phyloP scores from a whole-genome alignment of 1,140 invertebrate species.

The Platyscapa corneri region DNA sequence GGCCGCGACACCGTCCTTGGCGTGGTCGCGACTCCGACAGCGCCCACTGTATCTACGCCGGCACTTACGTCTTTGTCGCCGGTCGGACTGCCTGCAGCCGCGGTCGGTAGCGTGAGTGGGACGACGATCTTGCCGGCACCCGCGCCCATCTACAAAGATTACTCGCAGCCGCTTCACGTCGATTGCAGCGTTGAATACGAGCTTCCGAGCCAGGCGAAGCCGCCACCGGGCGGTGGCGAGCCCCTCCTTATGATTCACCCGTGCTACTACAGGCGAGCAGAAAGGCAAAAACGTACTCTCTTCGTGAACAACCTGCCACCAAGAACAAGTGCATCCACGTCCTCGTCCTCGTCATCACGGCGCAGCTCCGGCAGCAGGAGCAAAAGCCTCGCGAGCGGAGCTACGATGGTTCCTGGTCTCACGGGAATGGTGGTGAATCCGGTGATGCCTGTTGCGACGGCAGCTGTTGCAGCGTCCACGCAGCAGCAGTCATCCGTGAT shows the following conservation, averaged over 20 bases:
- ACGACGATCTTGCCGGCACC: slow-evolving; percentile 18
- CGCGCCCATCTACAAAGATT: slow-evolving; percentile 75
- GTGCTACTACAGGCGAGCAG: slow-evolving; percentile 87
- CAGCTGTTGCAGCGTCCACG: not conserved
- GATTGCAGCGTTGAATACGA: slow-evolving; percentile 91
- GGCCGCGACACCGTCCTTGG: slow-evolving; percentile 53
- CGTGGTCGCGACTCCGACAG: slow-evolving; percentile 45
- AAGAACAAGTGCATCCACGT: not conserved
- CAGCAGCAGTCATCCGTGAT: slow-evolving; percentile 20
- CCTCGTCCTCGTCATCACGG: slow-evolving; percentile 47
- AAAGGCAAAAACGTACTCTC: slow-evolving; percentile 83
- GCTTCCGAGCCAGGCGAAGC: slow-evolving; percentile 86
- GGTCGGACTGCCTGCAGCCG: slow-evolving; percentile 48
- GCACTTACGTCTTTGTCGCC: slow-evolving; percentile 46
- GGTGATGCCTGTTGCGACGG: slow-evolving; percentile 58
- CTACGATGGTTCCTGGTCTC: not conserved
- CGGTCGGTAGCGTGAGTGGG: not conserved
- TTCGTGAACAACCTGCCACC: slow-evolving; percentile 84
- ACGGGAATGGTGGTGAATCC: slow-evolving; percentile 49
- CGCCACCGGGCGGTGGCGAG: slow-evolving; percentile 81
- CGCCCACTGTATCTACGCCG: slow-evolving; percentile 33
- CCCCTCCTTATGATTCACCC: slow-evolving; percentile 89
- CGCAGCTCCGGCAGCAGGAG: slow-evolving; percentile 29
- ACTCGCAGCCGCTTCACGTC: slow-evolving; percentile 85
- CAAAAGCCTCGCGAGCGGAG: not conserved